Percentiles rank a stretch among this genome's conserved stretches.
These are phyloP conservation scores for Orthosia incerta DNA, from an alignment of 2,888 invertebrate genomes.

Conservation along the genomic window DNA sequence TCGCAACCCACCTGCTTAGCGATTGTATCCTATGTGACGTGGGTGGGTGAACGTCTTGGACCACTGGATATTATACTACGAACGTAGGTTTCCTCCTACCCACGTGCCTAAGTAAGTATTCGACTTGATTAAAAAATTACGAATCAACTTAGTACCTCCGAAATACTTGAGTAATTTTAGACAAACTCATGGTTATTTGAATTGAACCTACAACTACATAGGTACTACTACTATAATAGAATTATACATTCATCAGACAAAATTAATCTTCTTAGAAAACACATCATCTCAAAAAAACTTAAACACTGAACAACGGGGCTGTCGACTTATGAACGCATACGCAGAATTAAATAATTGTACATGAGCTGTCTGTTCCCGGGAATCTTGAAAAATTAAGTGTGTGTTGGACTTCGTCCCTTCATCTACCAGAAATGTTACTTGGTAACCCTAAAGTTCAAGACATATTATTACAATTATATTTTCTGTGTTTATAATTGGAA, in stretches of 20 bases:
- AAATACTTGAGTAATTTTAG: not conserved
- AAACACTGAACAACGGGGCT: constrained; percentile 44
- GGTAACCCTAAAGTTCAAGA: not conserved
- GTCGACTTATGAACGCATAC: constrained; percentile 66
- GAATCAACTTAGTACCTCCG: not conserved
- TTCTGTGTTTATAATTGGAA: not conserved
- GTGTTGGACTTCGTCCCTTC: constrained; percentile 12
- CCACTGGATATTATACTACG: constrained; percentile 62
- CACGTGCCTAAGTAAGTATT: constrained; percentile 41
- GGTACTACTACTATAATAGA: not conserved
- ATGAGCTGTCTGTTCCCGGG: constrained; percentile 74
- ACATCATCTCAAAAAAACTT: constrained; percentile 31
- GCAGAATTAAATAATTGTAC: constrained; percentile 75
- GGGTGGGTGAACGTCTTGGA: constrained; percentile 73
- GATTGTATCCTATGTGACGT: constrained; percentile 69
- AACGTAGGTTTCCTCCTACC: constrained; percentile 60
- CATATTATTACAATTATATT: not conserved
- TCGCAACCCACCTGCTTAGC: constrained; percentile 69
- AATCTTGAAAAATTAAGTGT: constrained; percentile 68
- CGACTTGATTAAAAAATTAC: constrained; percentile 29
- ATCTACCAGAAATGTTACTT: not conserved
- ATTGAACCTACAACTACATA: not conserved
- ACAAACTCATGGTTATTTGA: not conserved
- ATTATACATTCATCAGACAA: constrained; percentile 26
- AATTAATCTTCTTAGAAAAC: constrained; percentile 48